These are phyloP conservation scores for Bambusicola thoracicus DNA, from an alignment of 2,113 vertebrate species.

Conservation along the genomic window DNA sequence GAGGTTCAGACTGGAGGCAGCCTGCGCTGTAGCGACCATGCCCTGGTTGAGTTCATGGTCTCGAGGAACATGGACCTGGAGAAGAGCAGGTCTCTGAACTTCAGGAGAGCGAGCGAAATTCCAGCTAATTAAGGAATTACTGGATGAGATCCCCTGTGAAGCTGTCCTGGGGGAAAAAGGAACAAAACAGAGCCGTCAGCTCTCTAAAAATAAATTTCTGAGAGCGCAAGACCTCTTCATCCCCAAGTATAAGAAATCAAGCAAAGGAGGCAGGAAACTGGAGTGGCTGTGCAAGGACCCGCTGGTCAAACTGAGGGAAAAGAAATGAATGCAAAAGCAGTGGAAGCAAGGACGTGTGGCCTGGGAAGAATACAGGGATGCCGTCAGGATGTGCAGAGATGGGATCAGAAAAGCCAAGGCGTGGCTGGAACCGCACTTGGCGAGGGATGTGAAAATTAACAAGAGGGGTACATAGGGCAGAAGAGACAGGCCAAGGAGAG, in stretches of 20 bases:
- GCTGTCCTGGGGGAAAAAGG: background rate
- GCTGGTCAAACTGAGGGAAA: background rate
- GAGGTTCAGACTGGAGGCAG: background rate
- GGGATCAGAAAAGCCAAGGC: background rate
- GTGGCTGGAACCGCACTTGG: background rate
- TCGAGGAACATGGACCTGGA: background rate
- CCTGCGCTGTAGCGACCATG: background rate
- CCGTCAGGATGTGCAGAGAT: background rate
- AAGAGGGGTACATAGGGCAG: background rate
- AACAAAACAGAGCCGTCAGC: background rate
- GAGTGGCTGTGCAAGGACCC: background rate
- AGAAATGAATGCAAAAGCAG: background rate
- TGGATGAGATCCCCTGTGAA: background rate
- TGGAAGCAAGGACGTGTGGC: background rate
- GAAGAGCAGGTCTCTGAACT: background rate
- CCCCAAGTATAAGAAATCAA: background rate
- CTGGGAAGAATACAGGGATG: background rate
- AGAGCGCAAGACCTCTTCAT: background rate
- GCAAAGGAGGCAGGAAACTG: background rate
- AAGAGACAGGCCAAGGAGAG: background rate
- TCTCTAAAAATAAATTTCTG: background rate
- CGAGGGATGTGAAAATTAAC: background rate
- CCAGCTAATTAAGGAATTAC: background rate
- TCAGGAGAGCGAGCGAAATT: background rate
- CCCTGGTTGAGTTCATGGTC: background rate